Base-by-base conservation (phyloP, 1,140 invertebrate species). In the Octopus sinensis region DNA sequence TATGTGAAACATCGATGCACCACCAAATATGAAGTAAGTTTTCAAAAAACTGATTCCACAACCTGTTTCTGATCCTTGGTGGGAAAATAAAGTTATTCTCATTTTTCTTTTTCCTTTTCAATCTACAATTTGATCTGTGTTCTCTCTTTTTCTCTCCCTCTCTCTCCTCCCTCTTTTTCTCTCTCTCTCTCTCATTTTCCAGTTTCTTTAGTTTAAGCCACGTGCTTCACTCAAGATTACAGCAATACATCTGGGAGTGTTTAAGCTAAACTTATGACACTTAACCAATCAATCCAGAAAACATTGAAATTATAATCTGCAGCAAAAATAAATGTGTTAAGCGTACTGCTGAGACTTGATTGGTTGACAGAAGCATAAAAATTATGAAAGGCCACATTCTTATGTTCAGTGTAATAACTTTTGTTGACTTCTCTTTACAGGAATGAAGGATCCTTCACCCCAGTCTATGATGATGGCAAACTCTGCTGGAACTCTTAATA, bases 401-500 rank as follows among this genome's bases (percentile, higher is more conserved):
- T 43, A 68, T 12, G 62, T 68, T 12, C 12, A 68, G n/a, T 68
- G 23, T 7, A 43, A 6, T 77, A 13, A 43, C 43, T 4, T 77
- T 77, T 43, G 4, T 77, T 77, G 23, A 43, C 30, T 77, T 43
- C 52, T n/a, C 17, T 13, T 13, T 51, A 17, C 75, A 17, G 76
- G 76, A 10, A 53, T 77, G 76, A 77, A 77, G 43, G 76, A 77
- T 51, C 17, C 76, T 17, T 53, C 30, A 13, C 76, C 76, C 13
- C 43, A 52, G 7, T 52, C 43, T 5, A 77, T 77, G 76, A 52
- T 53, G 52, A 23, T 43, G 52, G 52, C 52, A 13, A 77, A 77
- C 51, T 43, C 76, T 53, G 52, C 4, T 53, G 43, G 43, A 43
- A 51, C 23, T 17, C 23, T 77, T n/a, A 77, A 13, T 51, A 17